These are phyloP conservation scores for Porites cylindrica DNA, from an alignment of 92 coral and sea anemone species.

Conservation along the genomic window DNA sequence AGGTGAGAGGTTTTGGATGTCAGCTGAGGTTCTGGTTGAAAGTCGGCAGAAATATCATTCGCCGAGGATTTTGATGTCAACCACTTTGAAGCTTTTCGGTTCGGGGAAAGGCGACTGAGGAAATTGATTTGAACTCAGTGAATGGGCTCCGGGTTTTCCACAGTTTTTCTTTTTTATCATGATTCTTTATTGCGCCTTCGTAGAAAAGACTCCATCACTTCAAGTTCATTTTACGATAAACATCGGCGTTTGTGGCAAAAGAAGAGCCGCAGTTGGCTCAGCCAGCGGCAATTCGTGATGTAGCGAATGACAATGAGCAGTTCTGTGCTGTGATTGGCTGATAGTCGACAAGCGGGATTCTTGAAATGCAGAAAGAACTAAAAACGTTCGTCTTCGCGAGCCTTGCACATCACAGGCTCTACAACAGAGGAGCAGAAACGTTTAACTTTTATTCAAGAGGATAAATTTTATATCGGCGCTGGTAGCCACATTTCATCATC, in stretches of 20 bases:
- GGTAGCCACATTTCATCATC: constrained; percentile 23
- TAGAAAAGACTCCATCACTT: background rate
- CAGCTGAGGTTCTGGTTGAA: too few species aligned
- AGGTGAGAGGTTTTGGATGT: too few species aligned
- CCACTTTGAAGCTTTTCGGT: too few species aligned
- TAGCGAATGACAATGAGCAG: constrained; percentile 46
- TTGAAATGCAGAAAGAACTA: constrained; percentile 80
- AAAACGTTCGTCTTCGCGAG: constrained; percentile 91
- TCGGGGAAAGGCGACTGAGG: too few species aligned
- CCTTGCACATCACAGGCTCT: constrained; percentile 22
- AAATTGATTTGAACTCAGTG: too few species aligned
- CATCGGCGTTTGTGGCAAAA: too few species aligned
- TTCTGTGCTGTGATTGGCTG: constrained; percentile 87
- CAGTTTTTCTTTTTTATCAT: too few species aligned
- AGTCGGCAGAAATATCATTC: too few species aligned
- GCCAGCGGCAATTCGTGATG: constrained; percentile 58
- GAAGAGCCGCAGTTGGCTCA: background rate
- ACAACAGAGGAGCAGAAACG: background rate
- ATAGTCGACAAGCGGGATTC: constrained; percentile 86
- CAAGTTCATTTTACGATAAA: background rate
- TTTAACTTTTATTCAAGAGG: background rate
- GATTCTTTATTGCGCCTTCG: too few species aligned
- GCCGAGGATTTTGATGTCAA: too few species aligned
- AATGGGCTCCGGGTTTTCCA: too few species aligned
- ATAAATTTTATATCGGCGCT: constrained; percentile 12